Evolutionary conservation across 2,888 invertebrate genomes (phyloP), one percentile per base, ranked within the genome.

Genomic region (Stegophylla sp.): DNA sequence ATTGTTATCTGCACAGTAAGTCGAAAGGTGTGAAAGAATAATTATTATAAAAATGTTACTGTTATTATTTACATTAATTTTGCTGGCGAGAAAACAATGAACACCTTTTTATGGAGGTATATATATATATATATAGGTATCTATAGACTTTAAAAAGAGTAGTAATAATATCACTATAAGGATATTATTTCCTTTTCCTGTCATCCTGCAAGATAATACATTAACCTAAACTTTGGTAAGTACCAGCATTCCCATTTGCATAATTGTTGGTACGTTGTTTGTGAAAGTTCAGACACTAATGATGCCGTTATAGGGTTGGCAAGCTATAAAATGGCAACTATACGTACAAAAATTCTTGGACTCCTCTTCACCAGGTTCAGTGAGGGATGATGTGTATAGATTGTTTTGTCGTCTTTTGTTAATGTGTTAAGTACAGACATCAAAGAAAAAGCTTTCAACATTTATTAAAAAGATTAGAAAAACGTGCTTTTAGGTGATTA

Each of bases 231-330:
- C 53, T 66, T 64, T 15, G 64, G 51, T 53, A 76, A 76, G 75
- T 76, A 53, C 75, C 74, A 75, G 63, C 63, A 63, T 75, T 63
- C 48, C 34, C 64, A 66, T 76, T 66, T 76, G 75, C 75, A 76
- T 76, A 76, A 76, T 76, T 76, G 53, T 41, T 53, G 43, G 41
- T 53, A 53, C 64, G 64, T 75, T 45, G 61, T 41, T 64, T 64
- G 64, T 26, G 23, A 76, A 76, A 76, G 75, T 76, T 76, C 64
- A 76, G 75, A 76, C 53, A 53, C 41, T 76, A 76, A 76, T 53
- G 64, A 76, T 53, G 75, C 75, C 53, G 66, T 76, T 76, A 66
- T 41, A 15, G 73, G 75, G 75, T 63, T 48, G 48, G 48, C 34
- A 51, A 63, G 61, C 74, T 63, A 63, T 74, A 74, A 74, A 74